Percentiles rank a stretch among this genome's conserved stretches.
Conservation (phyloP, 2,113 vertebrate genomes). For the Todiramphus chloris region DNA sequence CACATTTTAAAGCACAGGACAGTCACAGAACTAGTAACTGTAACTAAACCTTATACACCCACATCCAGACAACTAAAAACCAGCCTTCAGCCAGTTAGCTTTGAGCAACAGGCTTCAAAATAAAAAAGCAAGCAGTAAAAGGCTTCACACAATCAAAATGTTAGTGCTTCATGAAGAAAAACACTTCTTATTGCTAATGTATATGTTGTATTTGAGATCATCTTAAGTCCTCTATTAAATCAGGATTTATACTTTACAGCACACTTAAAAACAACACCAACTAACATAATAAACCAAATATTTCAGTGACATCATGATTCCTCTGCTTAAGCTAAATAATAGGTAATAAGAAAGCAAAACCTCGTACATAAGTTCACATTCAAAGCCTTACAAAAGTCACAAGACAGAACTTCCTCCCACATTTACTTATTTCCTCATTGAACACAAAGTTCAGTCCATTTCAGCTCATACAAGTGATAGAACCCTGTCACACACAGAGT, state of each 20-base stretch:
- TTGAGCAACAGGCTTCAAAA: neutral
- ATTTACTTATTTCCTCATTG: neutral
- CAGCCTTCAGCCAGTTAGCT: neutral
- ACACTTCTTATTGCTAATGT: neutral
- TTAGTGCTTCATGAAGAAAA: neutral
- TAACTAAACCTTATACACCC: fast-evolving
- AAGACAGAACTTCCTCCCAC: neutral
- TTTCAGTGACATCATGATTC: neutral
- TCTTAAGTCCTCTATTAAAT: neutral
- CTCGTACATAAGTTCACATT: fast-evolving
- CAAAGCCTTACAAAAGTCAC: neutral
- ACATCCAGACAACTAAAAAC: neutral
- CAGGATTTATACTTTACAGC: neutral
- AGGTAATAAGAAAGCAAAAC: neutral
- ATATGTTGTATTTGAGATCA: fast-evolving
- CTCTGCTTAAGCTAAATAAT: neutral
- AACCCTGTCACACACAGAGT: fast-evolving
- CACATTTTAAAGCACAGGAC: neutral
- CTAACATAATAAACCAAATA: neutral
- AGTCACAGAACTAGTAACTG: neutral
- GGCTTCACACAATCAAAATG: neutral
- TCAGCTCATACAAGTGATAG: fast-evolving
- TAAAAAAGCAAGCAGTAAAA: neutral
- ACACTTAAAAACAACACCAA: neutral
- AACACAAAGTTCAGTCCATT: neutral